A percentile compares a stretch with the other conserved stretches of the same genome.
Conservation (phyloP, 2,113 vertebrate genomes). For the Bubo blakistoni region DNA sequence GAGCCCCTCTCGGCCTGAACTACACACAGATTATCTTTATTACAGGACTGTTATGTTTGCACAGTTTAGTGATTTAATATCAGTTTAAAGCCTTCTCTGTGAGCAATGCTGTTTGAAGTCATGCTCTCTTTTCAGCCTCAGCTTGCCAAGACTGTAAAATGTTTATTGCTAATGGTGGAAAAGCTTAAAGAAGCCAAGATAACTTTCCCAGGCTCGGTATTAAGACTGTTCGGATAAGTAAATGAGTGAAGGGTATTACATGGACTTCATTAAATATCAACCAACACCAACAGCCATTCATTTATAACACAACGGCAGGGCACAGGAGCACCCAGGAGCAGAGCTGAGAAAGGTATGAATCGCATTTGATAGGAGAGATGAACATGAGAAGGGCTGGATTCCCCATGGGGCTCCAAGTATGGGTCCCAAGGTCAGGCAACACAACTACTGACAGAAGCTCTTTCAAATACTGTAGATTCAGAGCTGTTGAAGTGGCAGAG, state of each 20-base stretch:
- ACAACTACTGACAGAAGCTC: neutral
- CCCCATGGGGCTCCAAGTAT: neutral
- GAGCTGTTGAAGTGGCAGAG: neutral
- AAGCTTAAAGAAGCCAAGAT: constrained; percentile 55
- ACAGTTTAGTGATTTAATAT: constrained; percentile 48
- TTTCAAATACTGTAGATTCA: neutral
- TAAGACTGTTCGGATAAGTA: constrained; percentile 33
- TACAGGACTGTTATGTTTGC: constrained; percentile 60
- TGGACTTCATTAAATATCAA: constrained; percentile 65
- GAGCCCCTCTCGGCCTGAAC: constrained; percentile 2
- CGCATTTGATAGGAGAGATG: neutral
- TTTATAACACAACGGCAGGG: constrained; percentile 56
- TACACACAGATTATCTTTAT: constrained; percentile 58
- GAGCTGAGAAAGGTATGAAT: neutral
- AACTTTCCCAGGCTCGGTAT: constrained; percentile 63
- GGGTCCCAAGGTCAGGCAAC: constrained; percentile 13
- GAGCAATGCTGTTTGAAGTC: constrained; percentile 59
- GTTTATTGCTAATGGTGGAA: constrained; percentile 67
- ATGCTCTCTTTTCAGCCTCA: constrained; percentile 12
- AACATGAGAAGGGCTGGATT: neutral
- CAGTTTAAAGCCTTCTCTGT: constrained; percentile 54
- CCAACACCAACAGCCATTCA: constrained; percentile 53
- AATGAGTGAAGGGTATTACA: constrained; percentile 52
- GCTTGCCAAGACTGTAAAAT: constrained; percentile 60
- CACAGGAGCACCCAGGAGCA: neutral